phyloP scores from a whole-genome alignment of 2,113 vertebrate genomes.

The Zeus faber region DNA sequence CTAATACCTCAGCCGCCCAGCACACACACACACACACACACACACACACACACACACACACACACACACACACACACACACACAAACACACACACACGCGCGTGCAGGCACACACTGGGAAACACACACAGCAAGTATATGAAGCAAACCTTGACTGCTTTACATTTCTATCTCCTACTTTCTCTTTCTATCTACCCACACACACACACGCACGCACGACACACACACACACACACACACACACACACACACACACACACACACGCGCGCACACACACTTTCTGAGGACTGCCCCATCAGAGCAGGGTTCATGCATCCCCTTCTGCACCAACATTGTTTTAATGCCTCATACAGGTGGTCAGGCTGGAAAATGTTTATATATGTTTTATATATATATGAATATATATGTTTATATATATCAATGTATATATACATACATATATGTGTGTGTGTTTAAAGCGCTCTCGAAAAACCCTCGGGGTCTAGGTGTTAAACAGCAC shows the following conservation, averaged over 20 bases:
- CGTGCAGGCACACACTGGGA: not conserved
- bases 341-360: no score
- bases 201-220: no score
- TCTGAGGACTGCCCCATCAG: constrained; percentile 2
- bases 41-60: constrained; percentile 23
- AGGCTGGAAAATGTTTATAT: no score
- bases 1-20: constrained; percentile 52
- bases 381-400: no score
- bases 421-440: no score
- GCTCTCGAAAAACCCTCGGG: no score
- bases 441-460: no score
- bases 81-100: not conserved
- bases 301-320: no score
- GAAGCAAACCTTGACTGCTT: not conserved
- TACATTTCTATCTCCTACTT: not conserved
- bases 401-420: no score
- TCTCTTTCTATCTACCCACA: not conserved
- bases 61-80: constrained; percentile 11
- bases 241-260: constrained; percentile 6
- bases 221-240: constrained; percentile 1
- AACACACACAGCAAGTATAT: not conserved
- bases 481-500: no score
- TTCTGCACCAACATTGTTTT: no score
- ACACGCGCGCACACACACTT: constrained; percentile 4
- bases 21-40: constrained; percentile 43